Base-by-base conservation (phyloP, 2,113 vertebrate genomes). In the Takifugu bimaculatus region DNA sequence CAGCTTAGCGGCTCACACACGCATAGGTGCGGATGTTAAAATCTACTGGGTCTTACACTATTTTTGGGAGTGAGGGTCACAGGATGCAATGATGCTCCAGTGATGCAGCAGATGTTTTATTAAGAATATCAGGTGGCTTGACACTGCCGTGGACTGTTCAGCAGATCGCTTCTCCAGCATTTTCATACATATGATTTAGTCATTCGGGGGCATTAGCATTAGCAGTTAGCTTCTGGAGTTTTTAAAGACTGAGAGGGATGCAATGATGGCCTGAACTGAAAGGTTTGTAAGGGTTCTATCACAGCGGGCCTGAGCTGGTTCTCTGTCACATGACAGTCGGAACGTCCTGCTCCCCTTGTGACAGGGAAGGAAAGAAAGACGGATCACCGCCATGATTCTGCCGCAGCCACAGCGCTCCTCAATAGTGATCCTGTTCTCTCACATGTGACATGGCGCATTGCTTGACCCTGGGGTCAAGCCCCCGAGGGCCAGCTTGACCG, bases 381-480 rank as follows among this genome's bases (percentile, higher is more conserved):
- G 49, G n/a, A 50, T 50, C n/a, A 20, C n/a, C 15, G 14, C 48
- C 9, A 11, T 4, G n/a, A n/a, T 26, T 27, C 10, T 35, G 58
- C 52, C 26, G 61, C 0, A 62, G 72, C 59, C 39, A 2, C 1
- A 56, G 47, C 5, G 13, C 50, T 55, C 28, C 42, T 58, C 13
- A 62, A 71, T 74, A 73, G 80, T 57, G 51, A 64, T 57, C 45
- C 47, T 71, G 68, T 68, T 74, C 72, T 70, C 56, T 64, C 44
- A 56, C 53, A 5, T 80, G 78, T 80, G 74, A 68, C 76, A 62
- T 11, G 59, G 65, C 80, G 78, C 85, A 84, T 65, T 68, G 59
- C 68, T 79, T 79, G 77, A 78, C 59, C 65, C 57, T 1, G 43
- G 59, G 74, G 75, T 82, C 71, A 64, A 64, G 44, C 53, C 54